These are phyloP conservation scores for Forficula auricularia DNA, from an alignment of 1,140 invertebrate species.

Conservation along the genomic window DNA sequence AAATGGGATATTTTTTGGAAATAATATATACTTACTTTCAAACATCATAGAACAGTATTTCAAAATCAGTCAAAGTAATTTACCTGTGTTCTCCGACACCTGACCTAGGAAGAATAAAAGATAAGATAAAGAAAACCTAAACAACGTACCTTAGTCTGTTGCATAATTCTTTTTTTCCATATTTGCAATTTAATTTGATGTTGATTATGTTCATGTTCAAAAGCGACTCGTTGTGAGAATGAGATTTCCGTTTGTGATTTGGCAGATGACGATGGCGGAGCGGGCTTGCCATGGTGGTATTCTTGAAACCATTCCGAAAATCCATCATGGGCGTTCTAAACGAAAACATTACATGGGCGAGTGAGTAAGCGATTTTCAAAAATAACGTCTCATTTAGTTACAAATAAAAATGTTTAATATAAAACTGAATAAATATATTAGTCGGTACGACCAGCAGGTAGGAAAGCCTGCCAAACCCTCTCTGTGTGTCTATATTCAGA, in stretches of 20 bases:
- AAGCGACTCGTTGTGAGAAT: constrained; percentile 75
- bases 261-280: constrained; percentile 31
- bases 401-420: neutral
- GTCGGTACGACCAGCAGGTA: too few species aligned
- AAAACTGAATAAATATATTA: too few species aligned
- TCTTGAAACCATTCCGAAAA: constrained; percentile 79
- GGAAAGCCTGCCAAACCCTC: too few species aligned
- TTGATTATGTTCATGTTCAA: constrained; percentile 63
- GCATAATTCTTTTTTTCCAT: constrained; percentile 50
- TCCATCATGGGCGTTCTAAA: constrained; percentile 58
- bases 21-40: too few species aligned
- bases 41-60: too few species aligned
- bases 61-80: too few species aligned
- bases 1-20: too few species aligned
- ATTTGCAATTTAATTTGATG: constrained; percentile 55
- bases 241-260: constrained; percentile 37
- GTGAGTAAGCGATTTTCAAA: too few species aligned
- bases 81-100: too few species aligned
- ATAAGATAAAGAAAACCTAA: constrained; percentile 1
- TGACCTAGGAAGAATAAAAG: too few species aligned
- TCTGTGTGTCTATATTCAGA: too few species aligned
- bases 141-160: constrained; percentile 39
- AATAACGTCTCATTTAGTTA: neutral
- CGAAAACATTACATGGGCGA: too few species aligned
- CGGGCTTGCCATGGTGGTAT: constrained; percentile 60